These are phyloP conservation scores for Hylaeus volcanicus DNA, from an alignment of 1,140 invertebrate species.

Conservation along the genomic window DNA sequence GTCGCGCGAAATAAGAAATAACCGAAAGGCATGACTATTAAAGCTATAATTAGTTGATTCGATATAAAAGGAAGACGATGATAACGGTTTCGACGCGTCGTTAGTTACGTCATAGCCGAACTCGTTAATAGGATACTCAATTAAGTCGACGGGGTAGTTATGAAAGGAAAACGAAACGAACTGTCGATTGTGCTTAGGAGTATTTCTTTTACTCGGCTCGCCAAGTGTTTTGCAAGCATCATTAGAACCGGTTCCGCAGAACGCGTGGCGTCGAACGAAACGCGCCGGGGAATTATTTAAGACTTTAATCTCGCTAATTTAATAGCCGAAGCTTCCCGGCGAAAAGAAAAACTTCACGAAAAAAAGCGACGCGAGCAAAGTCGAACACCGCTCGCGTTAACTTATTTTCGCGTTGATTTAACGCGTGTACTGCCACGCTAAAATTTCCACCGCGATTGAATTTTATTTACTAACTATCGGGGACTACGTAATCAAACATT, in stretches of 20 bases:
- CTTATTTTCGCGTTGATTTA: conserved; percentile 34
- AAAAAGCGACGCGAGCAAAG: conserved; percentile 4
- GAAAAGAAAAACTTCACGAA: conserved; percentile 35
- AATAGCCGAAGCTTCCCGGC: conserved; percentile 49
- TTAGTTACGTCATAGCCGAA: too few relatives aligned
- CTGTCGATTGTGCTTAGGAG: conserved; percentile 19
- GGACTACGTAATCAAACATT: too few relatives aligned
- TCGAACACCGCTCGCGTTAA: conserved; percentile 46
- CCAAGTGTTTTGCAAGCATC: conserved; percentile 37
- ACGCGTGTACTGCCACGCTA: background rate
- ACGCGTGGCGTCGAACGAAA: conserved; percentile 60
- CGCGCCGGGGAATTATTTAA: conserved; percentile 67
- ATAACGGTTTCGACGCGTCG: too few relatives aligned
- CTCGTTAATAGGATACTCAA: background rate
- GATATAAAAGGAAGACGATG: too few relatives aligned
- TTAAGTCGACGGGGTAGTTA: background rate
- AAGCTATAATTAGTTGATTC: too few relatives aligned
- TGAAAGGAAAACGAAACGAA: background rate
- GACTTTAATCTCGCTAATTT: conserved; percentile 64
- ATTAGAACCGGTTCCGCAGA: conserved; percentile 61
- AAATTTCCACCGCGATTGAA: too few relatives aligned
- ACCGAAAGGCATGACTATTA: too few relatives aligned
- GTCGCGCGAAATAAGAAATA: too few relatives aligned
- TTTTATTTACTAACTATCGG: too few relatives aligned
- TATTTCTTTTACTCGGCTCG: conserved; percentile 11